Percentiles rank a stretch among this genome's conserved stretches.
phyloP scores from a whole-genome alignment of 2,888 invertebrate species.

The Dryobotodes eremita region DNA sequence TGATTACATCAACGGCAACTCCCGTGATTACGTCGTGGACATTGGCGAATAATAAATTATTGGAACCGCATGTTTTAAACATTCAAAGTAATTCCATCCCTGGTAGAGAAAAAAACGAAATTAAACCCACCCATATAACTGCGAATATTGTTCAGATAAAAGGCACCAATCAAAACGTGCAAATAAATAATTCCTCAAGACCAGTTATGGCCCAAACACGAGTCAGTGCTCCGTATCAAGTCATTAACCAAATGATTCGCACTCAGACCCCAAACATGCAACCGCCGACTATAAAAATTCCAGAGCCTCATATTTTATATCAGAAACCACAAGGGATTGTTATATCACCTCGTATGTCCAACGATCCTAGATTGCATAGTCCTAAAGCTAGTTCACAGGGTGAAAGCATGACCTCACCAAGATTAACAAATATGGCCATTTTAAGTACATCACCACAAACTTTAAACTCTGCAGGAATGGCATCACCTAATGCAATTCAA shows the following conservation, averaged over 20 bases:
- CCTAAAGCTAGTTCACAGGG: conserved; percentile 83
- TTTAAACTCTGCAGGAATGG: conserved; percentile 80
- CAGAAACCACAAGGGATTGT: conserved; percentile 87
- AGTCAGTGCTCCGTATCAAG: conserved; percentile 85
- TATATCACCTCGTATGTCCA: conserved; percentile 85
- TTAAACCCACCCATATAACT: conserved; percentile 82
- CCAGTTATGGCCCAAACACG: conserved; percentile 82
- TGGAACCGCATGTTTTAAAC: conserved; percentile 84
- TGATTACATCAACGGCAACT: conserved; percentile 85
- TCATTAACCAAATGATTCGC: conserved; percentile 85
- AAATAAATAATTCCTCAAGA: conserved; percentile 77
- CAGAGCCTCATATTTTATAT: conserved; percentile 89
- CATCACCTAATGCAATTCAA: conserved; percentile 83
- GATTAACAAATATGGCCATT: conserved; percentile 84
- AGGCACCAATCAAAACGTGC: conserved; percentile 77
- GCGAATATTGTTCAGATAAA: conserved; percentile 88
- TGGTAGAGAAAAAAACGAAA: conserved; percentile 80
- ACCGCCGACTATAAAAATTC: conserved; percentile 92
- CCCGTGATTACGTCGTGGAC: conserved; percentile 91
- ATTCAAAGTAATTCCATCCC: conserved; percentile 75
- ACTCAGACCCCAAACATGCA: conserved; percentile 89
- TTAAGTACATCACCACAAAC: conserved; percentile 83
- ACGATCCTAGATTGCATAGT: conserved; percentile 84
- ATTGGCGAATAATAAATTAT: conserved; percentile 86
- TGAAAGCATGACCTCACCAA: conserved; percentile 83